Evolutionary conservation across 2,888 invertebrate species (phyloP).

Genomic region (Melitaea athalia): DNA sequence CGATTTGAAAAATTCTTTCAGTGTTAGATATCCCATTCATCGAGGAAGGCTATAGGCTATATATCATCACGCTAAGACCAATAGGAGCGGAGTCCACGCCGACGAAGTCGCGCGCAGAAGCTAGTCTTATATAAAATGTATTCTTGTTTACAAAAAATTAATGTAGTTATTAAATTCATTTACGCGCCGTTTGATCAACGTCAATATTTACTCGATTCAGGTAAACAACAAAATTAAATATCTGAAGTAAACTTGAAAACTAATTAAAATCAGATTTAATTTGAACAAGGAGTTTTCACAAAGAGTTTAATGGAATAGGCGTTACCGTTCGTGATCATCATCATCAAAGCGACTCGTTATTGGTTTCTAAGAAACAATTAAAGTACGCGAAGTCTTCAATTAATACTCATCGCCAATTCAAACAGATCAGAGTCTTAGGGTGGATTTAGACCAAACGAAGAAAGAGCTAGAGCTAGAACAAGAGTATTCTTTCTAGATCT

Average conservation of each 20-base stretch:
- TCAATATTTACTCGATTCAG: not conserved
- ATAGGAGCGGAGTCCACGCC: too few relatives aligned
- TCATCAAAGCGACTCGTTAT: conserved; percentile 23
- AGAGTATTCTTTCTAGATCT: too few relatives aligned
- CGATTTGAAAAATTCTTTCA: too few relatives aligned
- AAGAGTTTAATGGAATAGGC: conserved; percentile 9
- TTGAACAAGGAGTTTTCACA: not conserved
- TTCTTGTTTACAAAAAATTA: too few relatives aligned
- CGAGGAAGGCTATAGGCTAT: too few relatives aligned
- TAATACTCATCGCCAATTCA: conserved; percentile 30
- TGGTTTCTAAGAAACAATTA: conserved; percentile 35
- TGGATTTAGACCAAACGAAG: too few relatives aligned
- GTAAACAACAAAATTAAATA: conserved; percentile 1
- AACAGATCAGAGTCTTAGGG: conserved; percentile 26
- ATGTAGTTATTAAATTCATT: not conserved
- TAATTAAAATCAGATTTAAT: conserved; percentile 1
- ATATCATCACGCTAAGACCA: too few relatives aligned
- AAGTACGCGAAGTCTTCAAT: conserved; percentile 12
- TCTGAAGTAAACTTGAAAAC: not conserved
- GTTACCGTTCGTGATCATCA: not conserved
- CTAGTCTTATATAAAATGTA: too few relatives aligned
- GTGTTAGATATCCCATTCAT: too few relatives aligned
- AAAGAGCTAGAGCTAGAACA: too few relatives aligned
- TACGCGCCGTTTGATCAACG: not conserved
- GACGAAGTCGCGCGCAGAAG: too few relatives aligned